phyloP scores from a whole-genome alignment of 2,797 vertebrate species.

The Mormyrops attenuatus region DNA sequence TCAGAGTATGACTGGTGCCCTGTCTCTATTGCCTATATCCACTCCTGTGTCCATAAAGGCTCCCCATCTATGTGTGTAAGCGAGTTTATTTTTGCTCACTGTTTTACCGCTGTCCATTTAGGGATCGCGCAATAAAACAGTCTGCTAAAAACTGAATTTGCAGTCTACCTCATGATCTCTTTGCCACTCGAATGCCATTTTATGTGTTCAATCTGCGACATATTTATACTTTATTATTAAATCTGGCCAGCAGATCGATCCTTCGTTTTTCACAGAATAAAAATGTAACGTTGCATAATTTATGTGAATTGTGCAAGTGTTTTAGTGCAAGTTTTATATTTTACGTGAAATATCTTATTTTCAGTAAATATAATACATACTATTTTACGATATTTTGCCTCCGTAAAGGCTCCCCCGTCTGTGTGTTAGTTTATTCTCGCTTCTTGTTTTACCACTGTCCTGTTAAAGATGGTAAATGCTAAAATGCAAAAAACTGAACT shows the following conservation, averaged over 20 bases:
- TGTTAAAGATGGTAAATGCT: neutral
- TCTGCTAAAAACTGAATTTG: neutral
- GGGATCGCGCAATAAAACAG: neutral
- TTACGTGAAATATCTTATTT: neutral
- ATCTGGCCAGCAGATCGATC: neutral
- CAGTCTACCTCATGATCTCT: neutral
- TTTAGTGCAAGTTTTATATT: neutral
- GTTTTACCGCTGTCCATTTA: neutral
- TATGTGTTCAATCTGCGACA: neutral
- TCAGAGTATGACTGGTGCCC: neutral
- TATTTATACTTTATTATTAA: neutral
- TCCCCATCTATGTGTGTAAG: neutral
- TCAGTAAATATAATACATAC: neutral
- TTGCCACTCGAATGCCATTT: neutral
- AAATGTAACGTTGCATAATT: neutral
- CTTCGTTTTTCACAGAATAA: neutral
- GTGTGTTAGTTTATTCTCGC: neutral
- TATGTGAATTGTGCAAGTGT: neutral
- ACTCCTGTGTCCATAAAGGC: neutral
- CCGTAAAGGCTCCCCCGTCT: neutral
- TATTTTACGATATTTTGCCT: neutral
- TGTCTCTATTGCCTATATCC: neutral
- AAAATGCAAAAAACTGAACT: neutral
- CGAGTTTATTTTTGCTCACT: neutral
- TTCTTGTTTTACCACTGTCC: neutral